Base-by-base conservation (phyloP, 2,888 invertebrate species). In the Melikaiella ostensackeni region DNA sequence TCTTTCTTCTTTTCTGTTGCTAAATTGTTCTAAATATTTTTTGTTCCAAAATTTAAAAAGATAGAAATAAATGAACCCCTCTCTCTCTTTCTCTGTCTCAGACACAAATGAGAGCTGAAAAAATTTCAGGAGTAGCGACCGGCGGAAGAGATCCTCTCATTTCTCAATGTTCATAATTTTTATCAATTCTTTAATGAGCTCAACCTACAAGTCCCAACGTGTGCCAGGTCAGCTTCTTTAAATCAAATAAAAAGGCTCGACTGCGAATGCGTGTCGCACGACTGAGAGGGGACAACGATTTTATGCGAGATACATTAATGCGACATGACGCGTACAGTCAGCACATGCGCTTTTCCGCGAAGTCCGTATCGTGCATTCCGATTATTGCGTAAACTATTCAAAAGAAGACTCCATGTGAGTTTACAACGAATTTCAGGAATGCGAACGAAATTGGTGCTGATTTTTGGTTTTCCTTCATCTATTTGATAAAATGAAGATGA, bases 261-360 rank as follows among this genome's bases (percentile, higher is more conserved):
- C 84, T 81, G 84, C 83, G 87, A 88, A 86, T 88, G 87, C 89
- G 86, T 88, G 88, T 88, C 88, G 88, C 87, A 82, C 84, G 88
- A 86, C 85, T 84, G 83, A 85, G 85, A 83, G 86, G 80, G 79
- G 86, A 88, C 87, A 87, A 84, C 86, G 89, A 89, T 89, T 89
- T 88, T 83, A 86, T 84, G 80, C 79, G 84, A 87, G 89, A 89
- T 89, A 89, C 89, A 89, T 89, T 89, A 89, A 89, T 89, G 89
- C 88, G 81, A 86, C 86, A 85, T 84, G 85, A 83, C 83, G 82
- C 84, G 80, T 78, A 78, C 66, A 79, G 78, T 76, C 63, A 76
- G 79, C 78, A 80, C 79, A 81, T 81, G 79, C 75, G 79, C 13
- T 81, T 82, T 81, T 80, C 82, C 80, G 78, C 77, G 80, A 63